Percentiles rank a stretch among this genome's conserved stretches.
Conservation (phyloP, 2,888 invertebrate species). For the Gymnocheta viridis region DNA sequence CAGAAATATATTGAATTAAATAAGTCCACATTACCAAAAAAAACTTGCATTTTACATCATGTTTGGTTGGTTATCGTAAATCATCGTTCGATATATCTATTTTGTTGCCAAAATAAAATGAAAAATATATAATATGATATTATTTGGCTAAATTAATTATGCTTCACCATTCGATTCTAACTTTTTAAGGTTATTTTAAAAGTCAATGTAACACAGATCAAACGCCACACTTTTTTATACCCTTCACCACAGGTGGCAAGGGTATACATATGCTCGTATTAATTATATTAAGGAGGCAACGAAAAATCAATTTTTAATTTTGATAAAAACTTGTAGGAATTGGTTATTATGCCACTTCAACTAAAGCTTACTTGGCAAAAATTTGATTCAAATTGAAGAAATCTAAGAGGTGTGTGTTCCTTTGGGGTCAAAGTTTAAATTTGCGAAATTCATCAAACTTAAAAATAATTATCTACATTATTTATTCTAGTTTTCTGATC, state of each 20-base stretch:
- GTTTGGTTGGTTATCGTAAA: not conserved
- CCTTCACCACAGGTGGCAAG: not conserved
- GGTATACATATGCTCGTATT: too few relatives aligned
- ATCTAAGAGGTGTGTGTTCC: too few relatives aligned
- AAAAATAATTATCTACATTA: too few relatives aligned
- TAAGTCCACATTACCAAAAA: not conserved
- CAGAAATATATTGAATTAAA: not conserved
- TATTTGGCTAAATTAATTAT: not conserved
- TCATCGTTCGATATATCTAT: constrained; percentile 6
- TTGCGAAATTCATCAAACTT: too few relatives aligned
- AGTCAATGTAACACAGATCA: not conserved
- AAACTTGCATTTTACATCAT: not conserved
- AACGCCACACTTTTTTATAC: not conserved
- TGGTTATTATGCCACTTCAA: too few relatives aligned
- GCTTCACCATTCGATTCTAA: not conserved
- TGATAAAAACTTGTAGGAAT: too few relatives aligned
- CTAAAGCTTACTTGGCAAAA: too few relatives aligned
- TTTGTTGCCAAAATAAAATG: constrained; percentile 31
- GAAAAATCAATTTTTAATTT: too few relatives aligned
- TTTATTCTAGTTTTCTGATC: too few relatives aligned
- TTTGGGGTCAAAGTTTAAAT: too few relatives aligned
- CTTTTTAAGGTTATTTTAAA: not conserved
- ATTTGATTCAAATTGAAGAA: too few relatives aligned
- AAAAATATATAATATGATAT: not conserved
- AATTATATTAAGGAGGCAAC: too few relatives aligned